phyloP scores from a whole-genome alignment of 2,888 invertebrate species.

The Clepsis dumicolana region DNA sequence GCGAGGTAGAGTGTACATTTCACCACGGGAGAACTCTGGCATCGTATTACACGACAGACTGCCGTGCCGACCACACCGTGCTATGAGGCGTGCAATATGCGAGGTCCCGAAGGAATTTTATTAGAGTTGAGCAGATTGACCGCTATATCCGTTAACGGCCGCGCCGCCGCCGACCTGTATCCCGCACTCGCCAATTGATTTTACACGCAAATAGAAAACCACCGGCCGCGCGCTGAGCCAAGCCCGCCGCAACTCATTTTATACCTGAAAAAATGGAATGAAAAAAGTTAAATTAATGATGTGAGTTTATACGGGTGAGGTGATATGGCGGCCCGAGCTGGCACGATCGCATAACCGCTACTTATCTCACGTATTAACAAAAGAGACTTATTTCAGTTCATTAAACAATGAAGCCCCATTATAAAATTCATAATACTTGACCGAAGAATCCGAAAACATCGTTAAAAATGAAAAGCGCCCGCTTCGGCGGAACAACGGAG shows the following conservation, averaged over 20 bases:
- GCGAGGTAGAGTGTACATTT: neutral
- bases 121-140: neutral
- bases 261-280: neutral
- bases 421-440: constrained; percentile 14
- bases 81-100: neutral
- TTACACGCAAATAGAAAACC: constrained; percentile 10
- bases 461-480: constrained; percentile 32
- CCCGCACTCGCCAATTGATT: constrained; percentile 7
- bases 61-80: neutral
- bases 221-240: neutral
- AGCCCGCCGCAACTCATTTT: neutral
- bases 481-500: constrained; percentile 1
- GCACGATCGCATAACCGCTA: neutral
- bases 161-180: neutral
- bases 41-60: neutral
- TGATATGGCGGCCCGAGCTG: neutral
- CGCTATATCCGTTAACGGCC: neutral
- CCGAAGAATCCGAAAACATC: constrained; percentile 25
- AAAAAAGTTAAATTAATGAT: constrained; percentile 16
- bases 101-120: neutral
- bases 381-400: constrained; percentile 1
- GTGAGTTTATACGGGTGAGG: neutral
- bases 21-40: neutral
- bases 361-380: constrained; percentile 6
- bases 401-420: neutral